phyloP scores from a whole-genome alignment of 2,888 invertebrate genomes.

The Ormia ochracea region DNA sequence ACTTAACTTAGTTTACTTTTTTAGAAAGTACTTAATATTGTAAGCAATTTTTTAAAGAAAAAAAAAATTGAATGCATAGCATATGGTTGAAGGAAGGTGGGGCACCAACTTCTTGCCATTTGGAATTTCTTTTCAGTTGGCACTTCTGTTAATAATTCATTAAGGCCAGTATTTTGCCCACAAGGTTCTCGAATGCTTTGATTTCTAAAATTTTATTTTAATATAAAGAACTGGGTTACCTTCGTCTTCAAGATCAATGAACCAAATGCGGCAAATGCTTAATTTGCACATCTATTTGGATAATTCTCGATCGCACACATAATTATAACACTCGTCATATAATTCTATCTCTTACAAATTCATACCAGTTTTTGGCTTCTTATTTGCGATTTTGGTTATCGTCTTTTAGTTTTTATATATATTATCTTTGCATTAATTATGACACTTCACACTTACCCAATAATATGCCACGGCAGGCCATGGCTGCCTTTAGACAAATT shows the following conservation, averaged over 20 bases:
- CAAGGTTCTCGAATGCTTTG: too few species aligned
- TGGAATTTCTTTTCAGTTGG: too few species aligned
- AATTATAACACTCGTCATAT: neutral
- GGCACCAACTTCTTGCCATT: too few species aligned
- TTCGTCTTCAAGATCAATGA: conserved; percentile 25
- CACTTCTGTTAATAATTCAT: too few species aligned
- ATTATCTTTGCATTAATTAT: conserved; percentile 27
- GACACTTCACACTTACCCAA: conserved; percentile 69
- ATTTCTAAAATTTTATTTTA: neutral
- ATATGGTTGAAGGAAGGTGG: too few species aligned
- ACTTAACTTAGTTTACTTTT: too few species aligned
- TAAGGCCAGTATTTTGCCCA: too few species aligned
- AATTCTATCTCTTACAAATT: neutral
- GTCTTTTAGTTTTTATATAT: neutral
- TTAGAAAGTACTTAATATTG: too few species aligned
- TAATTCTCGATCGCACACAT: neutral
- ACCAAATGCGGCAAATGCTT: neutral
- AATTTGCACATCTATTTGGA: conserved; percentile 12
- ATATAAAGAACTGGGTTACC: neutral
- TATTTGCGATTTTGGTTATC: neutral
- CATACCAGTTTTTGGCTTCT: neutral
- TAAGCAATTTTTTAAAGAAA: too few species aligned
- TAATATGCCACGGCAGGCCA: conserved; percentile 73
- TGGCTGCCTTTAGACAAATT: conserved; percentile 68
- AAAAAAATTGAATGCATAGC: too few species aligned